Base-by-base conservation (phyloP, 2,888 invertebrate genomes). In the Unio delphinus region DNA sequence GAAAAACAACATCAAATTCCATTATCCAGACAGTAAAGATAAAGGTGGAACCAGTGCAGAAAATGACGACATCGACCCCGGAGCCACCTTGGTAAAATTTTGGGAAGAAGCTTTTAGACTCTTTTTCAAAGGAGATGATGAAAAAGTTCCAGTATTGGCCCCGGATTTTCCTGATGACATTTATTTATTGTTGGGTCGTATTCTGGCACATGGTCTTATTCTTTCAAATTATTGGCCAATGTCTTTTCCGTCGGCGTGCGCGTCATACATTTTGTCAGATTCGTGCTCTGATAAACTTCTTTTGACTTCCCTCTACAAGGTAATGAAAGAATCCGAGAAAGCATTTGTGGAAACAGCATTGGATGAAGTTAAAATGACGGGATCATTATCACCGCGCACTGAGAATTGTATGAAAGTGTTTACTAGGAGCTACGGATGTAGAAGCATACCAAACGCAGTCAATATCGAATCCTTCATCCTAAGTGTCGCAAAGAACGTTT, bases 61-160 rank as follows among this genome's bases (percentile, higher is more conserved):
- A 18, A 70, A 76, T 54, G 71, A 76, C 20, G 68, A 69, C 45
- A 23, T 73, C 3, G 68, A 72, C 18, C 15, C 70, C 64, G 68
- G 74, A 66, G 67, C 73, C 61, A 64, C 74, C 26, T 74, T 80
- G 55, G 76, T 76, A 0, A 74, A 73, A 64, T 82, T 82, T 67
- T 82, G 82, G 82, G 70, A 74, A n/a, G 80, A 79, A 67, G 74
- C 77, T n/a, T 79, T 82, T 59, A 64, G 74, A 58, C 70, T 70
- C 18, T 72, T 73, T 67, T 82, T 82, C 55, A 73, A 73, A 20
- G 82, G 82, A 30, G 72, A 79, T 58, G 73, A 79, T 23, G 80
- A 80, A 59, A 66, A 73, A 56, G 76, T 79, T 28, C 79, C 82
- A 11, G 58, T 78, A 4, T 62, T 80, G 20, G 76, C 76, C 56